Evolutionary conservation across 1,140 invertebrate species (phyloP).

Genomic region (Drosophila pseudoananassae): DNA sequence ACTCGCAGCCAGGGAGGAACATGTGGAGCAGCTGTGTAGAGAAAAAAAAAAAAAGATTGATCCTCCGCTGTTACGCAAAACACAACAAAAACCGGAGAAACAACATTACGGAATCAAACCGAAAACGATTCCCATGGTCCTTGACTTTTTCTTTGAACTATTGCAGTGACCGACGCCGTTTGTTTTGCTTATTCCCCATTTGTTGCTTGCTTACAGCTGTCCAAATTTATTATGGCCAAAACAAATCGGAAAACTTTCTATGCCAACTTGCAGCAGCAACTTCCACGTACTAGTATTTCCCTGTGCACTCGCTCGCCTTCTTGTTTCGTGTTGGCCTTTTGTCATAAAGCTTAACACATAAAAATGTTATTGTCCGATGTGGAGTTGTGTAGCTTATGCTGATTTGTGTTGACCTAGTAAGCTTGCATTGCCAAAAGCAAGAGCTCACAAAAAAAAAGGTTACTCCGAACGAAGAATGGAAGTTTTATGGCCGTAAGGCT

Average conservation of each 20-base stretch:
- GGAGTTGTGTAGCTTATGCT: constrained; percentile 77
- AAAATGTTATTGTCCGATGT: constrained; percentile 81
- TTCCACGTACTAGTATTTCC: constrained; percentile 43
- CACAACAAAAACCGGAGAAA: constrained; percentile 5
- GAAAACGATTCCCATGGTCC: constrained; percentile 51
- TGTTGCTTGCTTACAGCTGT: constrained; percentile 75
- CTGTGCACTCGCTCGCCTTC: constrained; percentile 28
- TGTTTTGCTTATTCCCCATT: constrained; percentile 76
- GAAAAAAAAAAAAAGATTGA: constrained; percentile 55
- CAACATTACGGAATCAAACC: constrained; percentile 23
- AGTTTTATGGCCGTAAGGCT: constrained; percentile 67
- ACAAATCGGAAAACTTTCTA: constrained; percentile 60
- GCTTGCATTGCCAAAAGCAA: constrained; percentile 32
- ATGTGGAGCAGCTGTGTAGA: constrained; percentile 54
- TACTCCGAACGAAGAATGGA: constrained; percentile 16
- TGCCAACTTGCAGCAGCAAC: constrained; percentile 52
- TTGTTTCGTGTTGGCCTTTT: constrained; percentile 59
- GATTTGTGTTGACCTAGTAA: constrained; percentile 76
- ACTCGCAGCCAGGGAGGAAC: constrained; percentile 29
- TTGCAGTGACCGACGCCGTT: constrained; percentile 60
- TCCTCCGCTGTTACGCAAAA: constrained; percentile 42
- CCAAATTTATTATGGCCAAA: constrained; percentile 70
- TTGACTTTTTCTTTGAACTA: constrained; percentile 56
- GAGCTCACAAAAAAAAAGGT: constrained; percentile 3
- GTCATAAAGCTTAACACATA: constrained; percentile 81